A percentile compares a stretch with the other conserved stretches of the same genome.
Conservation (phyloP, 2,888 invertebrate genomes). For the Tolmerus cingulatus region DNA sequence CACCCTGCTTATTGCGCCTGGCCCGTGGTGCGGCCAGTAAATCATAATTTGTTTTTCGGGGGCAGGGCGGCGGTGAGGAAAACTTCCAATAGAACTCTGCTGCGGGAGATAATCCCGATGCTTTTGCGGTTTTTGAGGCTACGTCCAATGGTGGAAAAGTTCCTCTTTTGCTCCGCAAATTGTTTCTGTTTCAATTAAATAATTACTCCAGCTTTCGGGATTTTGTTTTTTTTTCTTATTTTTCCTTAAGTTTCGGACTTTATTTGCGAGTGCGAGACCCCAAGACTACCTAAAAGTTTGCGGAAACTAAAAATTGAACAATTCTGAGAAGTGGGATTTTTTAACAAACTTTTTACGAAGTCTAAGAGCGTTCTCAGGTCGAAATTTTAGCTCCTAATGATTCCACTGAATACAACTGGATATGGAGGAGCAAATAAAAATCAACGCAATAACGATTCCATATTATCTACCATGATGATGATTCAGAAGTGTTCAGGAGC, state of each 20-base stretch:
- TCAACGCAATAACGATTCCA: too few species aligned
- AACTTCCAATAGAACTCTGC: background rate
- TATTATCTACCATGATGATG: too few species aligned
- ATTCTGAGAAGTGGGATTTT: too few species aligned
- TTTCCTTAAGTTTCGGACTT: background rate
- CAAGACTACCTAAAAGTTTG: too few species aligned
- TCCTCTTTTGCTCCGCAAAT: background rate
- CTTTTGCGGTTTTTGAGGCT: background rate
- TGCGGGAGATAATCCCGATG: background rate
- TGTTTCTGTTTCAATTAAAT: background rate
- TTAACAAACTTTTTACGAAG: too few species aligned
- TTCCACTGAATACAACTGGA: too few species aligned
- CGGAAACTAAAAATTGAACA: too few species aligned
- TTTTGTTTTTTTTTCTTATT: background rate
- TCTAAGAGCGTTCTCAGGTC: too few species aligned
- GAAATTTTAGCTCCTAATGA: too few species aligned
- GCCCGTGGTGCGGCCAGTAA: background rate
- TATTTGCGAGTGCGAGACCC: too few species aligned
- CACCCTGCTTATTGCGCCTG: background rate
- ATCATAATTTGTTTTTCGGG: slow-evolving; percentile 19
- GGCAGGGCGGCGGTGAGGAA: background rate
- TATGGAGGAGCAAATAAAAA: too few species aligned
- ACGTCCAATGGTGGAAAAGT: background rate
- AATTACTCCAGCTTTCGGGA: background rate
- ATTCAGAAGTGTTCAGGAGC: too few species aligned